These are phyloP conservation scores for Megastigmus dorsalis DNA, from an alignment of 2,888 invertebrate species.

Conservation along the genomic window DNA sequence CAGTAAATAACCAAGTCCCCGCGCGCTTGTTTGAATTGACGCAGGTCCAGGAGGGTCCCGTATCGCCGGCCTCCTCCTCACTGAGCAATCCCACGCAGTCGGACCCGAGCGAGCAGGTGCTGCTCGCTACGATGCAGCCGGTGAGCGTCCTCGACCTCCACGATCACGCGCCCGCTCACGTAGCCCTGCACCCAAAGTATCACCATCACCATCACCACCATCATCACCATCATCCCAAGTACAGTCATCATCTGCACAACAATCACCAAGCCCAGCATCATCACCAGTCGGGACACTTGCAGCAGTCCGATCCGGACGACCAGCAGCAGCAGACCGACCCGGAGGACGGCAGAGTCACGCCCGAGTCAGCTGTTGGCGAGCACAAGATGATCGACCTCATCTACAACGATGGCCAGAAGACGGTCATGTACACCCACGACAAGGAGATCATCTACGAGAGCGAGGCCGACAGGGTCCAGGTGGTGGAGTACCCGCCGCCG, in stretches of 20 bases:
- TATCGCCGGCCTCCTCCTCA: slow-evolving; percentile 72
- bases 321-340: slow-evolving; percentile 75
- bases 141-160: slow-evolving; percentile 88
- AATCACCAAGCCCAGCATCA: slow-evolving; percentile 42
- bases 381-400: slow-evolving; percentile 88
- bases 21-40: not conserved
- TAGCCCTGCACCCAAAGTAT: slow-evolving; percentile 78
- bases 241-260: slow-evolving; percentile 71
- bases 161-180: slow-evolving; percentile 78
- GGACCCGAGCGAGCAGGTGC: slow-evolving; percentile 66
- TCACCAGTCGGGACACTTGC: slow-evolving; percentile 30
- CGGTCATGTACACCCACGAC: slow-evolving; percentile 88
- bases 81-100: slow-evolving; percentile 65
- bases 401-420: slow-evolving; percentile 89
- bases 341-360: slow-evolving; percentile 61
- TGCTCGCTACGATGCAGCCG: slow-evolving; percentile 91
- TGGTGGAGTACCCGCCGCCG: slow-evolving; percentile 72
- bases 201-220: slow-evolving; percentile 77
- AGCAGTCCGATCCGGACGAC: slow-evolving; percentile 77
- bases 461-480: slow-evolving; percentile 78
- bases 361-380: slow-evolving; percentile 76
- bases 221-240: slow-evolving; percentile 75
- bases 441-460: slow-evolving; percentile 88
- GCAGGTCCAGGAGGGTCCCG: slow-evolving; percentile 71
- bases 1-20: not conserved